Evolutionary conservation across 2,797 vertebrate genomes (phyloP).

Genomic region (Knipowitschia caucasica): DNA sequence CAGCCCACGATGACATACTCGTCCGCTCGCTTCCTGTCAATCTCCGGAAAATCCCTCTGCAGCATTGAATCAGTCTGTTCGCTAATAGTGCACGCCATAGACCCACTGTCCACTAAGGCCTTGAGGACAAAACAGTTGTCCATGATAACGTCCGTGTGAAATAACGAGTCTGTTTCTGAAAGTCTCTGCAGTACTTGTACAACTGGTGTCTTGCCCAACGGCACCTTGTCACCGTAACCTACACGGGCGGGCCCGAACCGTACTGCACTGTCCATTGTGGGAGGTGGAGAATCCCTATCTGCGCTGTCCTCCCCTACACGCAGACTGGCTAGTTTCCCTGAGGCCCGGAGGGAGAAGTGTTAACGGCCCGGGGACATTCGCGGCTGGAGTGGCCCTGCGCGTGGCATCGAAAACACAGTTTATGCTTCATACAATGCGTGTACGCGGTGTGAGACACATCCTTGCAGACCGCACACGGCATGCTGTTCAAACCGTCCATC

Average conservation of each 20-base stretch:
- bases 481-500: conserved; percentile 13
- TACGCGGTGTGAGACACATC: conserved; percentile 23
- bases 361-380: conserved; percentile 1
- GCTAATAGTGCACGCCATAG: conserved; percentile 22
- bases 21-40: background rate
- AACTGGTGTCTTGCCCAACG: background rate
- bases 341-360: background rate
- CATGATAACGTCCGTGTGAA: conserved; percentile 18
- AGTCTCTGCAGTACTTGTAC: conserved; percentile 26
- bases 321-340: conserved; percentile 33
- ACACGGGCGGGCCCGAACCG: background rate
- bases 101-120: conserved; percentile 28
- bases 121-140: background rate
- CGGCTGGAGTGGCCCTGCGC: conserved; percentile 23
- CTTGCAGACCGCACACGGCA: conserved; percentile 18
- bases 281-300: conserved; percentile 1
- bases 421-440: conserved; percentile 25
- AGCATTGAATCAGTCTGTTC: background rate
- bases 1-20: conserved; percentile 26
- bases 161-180: conserved; percentile 9
- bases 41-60: background rate
- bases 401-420: conserved; percentile 34
- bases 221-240: background rate
- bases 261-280: background rate
- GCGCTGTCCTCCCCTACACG: conserved; percentile 5